Evolutionary conservation across 2,113 vertebrate genomes (phyloP).

Genomic region (Protobothrops flavoviridis): DNA sequence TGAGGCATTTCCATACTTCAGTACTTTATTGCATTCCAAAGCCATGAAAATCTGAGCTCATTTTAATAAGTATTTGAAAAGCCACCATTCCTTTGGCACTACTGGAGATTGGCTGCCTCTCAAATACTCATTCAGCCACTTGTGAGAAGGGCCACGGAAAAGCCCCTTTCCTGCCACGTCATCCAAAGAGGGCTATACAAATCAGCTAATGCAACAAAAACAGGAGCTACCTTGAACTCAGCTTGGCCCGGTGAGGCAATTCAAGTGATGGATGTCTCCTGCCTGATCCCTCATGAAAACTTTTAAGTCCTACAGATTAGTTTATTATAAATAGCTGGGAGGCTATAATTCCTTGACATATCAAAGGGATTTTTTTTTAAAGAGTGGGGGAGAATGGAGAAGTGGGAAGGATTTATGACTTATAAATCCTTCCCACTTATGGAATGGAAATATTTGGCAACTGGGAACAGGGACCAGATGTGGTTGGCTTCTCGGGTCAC

Average conservation of each 20-base stretch:
- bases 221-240: neutral
- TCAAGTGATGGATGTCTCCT: slow-evolving; percentile 28
- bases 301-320: neutral
- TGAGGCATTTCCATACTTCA: slow-evolving; percentile 43
- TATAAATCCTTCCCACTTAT: neutral
- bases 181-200: neutral
- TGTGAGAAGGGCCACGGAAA: neutral
- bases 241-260: neutral
- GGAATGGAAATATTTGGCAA: neutral
- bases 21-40: slow-evolving; percentile 41
- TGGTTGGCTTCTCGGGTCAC: neutral
- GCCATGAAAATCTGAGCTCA: neutral
- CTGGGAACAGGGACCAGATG: neutral
- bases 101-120: rapidly evolving
- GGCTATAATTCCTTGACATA: rapidly evolving
- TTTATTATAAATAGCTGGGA: neutral
- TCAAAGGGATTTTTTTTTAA: neutral
- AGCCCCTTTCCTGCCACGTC: rapidly evolving
- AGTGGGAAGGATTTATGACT: neutral
- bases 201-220: neutral
- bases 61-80: neutral
- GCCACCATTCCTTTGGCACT: neutral
- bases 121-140: neutral
- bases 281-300: neutral
- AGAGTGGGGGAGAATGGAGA: neutral